Percentiles rank a stretch among this genome's conserved stretches.
Evolutionary conservation across 2,113 vertebrate species (phyloP).

Genomic region (Cololabis saira): DNA sequence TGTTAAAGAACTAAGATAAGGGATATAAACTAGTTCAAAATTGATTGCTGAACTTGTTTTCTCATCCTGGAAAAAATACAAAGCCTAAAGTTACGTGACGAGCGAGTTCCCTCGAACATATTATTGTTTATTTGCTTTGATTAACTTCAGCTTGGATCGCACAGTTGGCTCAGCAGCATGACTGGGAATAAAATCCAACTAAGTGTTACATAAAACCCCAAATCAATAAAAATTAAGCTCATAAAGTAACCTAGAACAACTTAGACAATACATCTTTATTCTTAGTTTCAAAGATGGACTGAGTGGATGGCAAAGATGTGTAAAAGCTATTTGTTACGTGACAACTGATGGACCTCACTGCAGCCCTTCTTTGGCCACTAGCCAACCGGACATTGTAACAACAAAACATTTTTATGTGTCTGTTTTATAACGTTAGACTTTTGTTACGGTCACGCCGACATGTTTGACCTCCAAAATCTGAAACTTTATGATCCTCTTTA

Average conservation of each 20-base stretch:
- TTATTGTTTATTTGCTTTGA: slow-evolving; percentile 51
- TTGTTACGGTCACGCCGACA: too few species aligned
- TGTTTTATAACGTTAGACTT: too few species aligned
- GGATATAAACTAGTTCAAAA: too few species aligned
- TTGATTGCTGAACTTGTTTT: slow-evolving; percentile 20
- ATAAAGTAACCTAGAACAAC: slow-evolving; percentile 1
- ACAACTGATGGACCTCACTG: too few species aligned
- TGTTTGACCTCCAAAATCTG: too few species aligned
- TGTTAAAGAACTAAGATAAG: background rate
- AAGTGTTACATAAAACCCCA: slow-evolving; percentile 15
- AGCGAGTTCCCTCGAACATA: slow-evolving; percentile 20
- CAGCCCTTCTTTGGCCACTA: too few species aligned
- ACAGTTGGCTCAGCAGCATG: slow-evolving; percentile 19
- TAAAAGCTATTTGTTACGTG: background rate
- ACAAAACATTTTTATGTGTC: too few species aligned
- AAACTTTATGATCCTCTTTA: too few species aligned
- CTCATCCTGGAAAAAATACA: slow-evolving; percentile 16
- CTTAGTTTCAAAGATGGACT: slow-evolving; percentile 1
- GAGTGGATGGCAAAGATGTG: slow-evolving; percentile 4
- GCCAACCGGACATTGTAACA: too few species aligned
- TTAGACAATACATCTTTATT: slow-evolving; percentile 1
- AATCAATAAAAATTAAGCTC: background rate
- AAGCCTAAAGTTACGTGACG: slow-evolving; percentile 25
- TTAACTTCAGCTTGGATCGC: slow-evolving; percentile 37
- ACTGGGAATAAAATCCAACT: slow-evolving; percentile 23